These are phyloP conservation scores for Carollia perspicillata DNA, from an alignment of 2,113 vertebrate genomes.

Conservation along the genomic window DNA sequence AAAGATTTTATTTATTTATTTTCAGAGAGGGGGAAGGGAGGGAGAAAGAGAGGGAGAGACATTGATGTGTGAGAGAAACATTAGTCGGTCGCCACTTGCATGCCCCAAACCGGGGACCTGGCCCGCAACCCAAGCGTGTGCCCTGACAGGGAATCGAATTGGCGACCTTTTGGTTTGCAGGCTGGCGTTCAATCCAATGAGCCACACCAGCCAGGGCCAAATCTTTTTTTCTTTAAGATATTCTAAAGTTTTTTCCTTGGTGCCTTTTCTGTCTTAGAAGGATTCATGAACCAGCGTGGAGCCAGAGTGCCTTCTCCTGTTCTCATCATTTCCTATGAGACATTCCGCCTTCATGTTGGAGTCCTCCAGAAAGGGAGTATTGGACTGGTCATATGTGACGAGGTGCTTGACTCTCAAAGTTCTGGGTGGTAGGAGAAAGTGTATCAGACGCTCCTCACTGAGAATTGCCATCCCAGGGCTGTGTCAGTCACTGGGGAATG, in stretches of 20 bases:
- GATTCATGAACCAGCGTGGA: conserved; percentile 92
- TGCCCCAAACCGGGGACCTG: too few species aligned
- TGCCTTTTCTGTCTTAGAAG: conserved; percentile 77
- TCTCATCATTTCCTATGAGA: conserved; percentile 97
- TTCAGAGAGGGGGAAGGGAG: too few species aligned
- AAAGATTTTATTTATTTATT: neutral
- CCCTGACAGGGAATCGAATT: too few species aligned
- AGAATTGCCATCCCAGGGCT: neutral
- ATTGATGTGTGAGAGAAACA: too few species aligned
- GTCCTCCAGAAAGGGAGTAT: conserved; percentile 92
- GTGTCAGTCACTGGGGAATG: neutral
- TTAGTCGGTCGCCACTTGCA: too few species aligned
- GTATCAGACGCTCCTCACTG: neutral
- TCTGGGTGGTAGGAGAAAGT: neutral
- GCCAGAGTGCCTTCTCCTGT: conserved; percentile 91
- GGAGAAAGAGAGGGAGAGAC: too few species aligned
- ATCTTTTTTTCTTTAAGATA: neutral
- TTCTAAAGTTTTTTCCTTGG: conserved; percentile 30
- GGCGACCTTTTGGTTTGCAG: too few species aligned
- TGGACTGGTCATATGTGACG: conserved; percentile 96
- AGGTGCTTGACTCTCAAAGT: conserved; percentile 81
- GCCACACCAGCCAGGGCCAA: too few species aligned
- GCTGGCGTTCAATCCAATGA: too few species aligned
- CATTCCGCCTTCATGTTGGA: conserved; percentile 91
- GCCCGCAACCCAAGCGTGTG: too few species aligned